These are phyloP conservation scores for Adelognathus sp. DNA, from an alignment of 2,888 invertebrate species.

Conservation along the genomic window DNA sequence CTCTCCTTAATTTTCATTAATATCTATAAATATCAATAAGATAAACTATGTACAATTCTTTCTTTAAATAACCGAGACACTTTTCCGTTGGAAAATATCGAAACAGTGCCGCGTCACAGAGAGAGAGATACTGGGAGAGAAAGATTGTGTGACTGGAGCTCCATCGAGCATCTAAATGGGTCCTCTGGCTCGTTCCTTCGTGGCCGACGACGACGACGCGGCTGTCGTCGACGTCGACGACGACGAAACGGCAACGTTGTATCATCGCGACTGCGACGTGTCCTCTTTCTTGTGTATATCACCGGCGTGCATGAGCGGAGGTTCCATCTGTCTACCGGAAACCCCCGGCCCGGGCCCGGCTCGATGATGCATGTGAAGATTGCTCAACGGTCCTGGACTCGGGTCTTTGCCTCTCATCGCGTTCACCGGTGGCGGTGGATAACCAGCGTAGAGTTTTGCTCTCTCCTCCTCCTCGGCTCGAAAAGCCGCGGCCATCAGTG, in stretches of 20 bases:
- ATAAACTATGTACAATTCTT: conserved; percentile 78
- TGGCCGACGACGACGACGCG: conserved; percentile 25
- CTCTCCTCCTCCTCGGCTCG: conserved; percentile 89
- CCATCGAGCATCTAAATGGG: conserved; percentile 19
- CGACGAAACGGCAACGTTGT: conserved; percentile 66
- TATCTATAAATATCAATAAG: conserved; percentile 77
- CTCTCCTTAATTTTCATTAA: conserved; percentile 55
- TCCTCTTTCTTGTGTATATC: conserved; percentile 84
- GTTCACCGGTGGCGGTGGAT: conserved; percentile 81
- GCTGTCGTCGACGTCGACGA: conserved; percentile 55
- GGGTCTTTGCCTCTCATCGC: conserved; percentile 83
- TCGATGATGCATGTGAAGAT: conserved; percentile 83
- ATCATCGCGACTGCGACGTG: conserved; percentile 83
- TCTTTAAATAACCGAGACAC: conserved; percentile 62
- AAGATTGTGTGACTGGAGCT: too few species aligned
- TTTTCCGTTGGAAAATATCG: conserved; percentile 64
- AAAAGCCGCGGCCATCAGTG: conserved; percentile 90
- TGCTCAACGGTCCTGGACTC: conserved; percentile 81
- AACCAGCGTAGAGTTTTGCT: conserved; percentile 84
- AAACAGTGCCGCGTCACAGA: conserved; percentile 58
- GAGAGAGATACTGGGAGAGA: conserved; percentile 33
- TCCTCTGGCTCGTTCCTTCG: conserved; percentile 43
- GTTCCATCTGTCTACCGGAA: conserved; percentile 75
- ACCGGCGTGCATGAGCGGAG: conserved; percentile 74
- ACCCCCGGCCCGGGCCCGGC: conserved; percentile 82